Evolutionary conservation across 1,140 invertebrate species (phyloP), one percentile per base, ranked within the genome.

Genomic region (Eumaeus atala): DNA sequence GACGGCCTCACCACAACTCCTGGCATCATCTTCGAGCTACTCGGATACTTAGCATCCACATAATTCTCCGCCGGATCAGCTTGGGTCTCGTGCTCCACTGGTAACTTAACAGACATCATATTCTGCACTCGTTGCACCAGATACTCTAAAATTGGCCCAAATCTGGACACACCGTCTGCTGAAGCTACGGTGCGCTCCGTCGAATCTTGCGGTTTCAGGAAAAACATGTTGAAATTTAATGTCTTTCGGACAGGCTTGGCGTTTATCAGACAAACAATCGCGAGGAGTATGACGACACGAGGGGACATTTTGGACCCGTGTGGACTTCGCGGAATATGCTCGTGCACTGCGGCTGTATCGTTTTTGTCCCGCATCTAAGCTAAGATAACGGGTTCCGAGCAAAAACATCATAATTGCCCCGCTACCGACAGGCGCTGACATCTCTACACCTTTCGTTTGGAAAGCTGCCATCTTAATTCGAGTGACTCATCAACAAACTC

Each of bases 71-170:
- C 67, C 3, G 69, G 53, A 57, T 81, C 66, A n/a, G 64, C 67
- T 7, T 67, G 16, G 3, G 72, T 66, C 1, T 9, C 51, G 34
- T 17, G 38, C 11, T 80, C 66, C 11, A 70, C 62, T 4, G 76
- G 74, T 5, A 80, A 18, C 28, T 88, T 89, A 21, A 90, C 87
- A 0, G 91, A 91, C 74, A 91, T 89, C 54, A 90, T 73, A 0
- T 88, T 83, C 73, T 92, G 91, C 10, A 92, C 88, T 50, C 89
- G 85, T 57, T 92, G 91, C 9, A 91, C 87, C 16, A 92, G 72
- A 54, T 89, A 90, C 64, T 92, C 91, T 38, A 92, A 59, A 18
- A 92, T 62, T 0, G 91, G 90, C 2, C 91, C 91, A 74, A 92
- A 91, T 65, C 90, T 89, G 3, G 88, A 89, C 0, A 87, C 57